phyloP scores from a whole-genome alignment of 2,888 invertebrate genomes.

The Sesia apiformis region DNA sequence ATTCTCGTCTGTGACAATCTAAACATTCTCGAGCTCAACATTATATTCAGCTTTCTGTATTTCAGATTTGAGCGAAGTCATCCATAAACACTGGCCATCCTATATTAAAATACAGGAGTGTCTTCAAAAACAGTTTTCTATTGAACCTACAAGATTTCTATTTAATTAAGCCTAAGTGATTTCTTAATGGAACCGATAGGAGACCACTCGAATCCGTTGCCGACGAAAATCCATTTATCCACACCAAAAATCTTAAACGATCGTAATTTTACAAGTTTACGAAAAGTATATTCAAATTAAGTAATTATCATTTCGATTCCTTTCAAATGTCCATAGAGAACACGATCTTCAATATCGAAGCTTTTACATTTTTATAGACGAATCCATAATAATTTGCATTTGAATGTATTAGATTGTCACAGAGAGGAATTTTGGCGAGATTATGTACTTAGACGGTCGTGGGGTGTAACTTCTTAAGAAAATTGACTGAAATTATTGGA shows the following conservation, averaged over 20 bases:
- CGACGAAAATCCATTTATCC: conserved; percentile 26
- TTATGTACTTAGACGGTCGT: conserved; percentile 61
- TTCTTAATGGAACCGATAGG: conserved; percentile 36
- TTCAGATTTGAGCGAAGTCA: too few species aligned
- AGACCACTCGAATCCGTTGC: conserved; percentile 25
- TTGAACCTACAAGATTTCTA: conserved; percentile 26
- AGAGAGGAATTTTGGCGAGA: conserved; percentile 38
- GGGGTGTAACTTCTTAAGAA: conserved; percentile 67
- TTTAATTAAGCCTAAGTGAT: conserved; percentile 42
- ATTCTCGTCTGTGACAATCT: not conserved
- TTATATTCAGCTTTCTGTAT: too few species aligned
- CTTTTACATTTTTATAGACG: conserved; percentile 7
- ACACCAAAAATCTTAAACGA: conserved; percentile 28
- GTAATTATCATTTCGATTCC: too few species aligned
- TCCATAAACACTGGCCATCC: too few species aligned
- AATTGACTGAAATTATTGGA: conserved; percentile 70
- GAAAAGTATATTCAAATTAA: conserved; percentile 9
- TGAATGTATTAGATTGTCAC: conserved; percentile 20
- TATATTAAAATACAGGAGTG: conserved; percentile 4
- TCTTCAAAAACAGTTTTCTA: conserved; percentile 23
- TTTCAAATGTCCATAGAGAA: too few species aligned
- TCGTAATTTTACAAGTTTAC: conserved; percentile 32
- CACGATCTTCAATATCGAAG: too few species aligned
- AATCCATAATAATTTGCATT: conserved; percentile 3
- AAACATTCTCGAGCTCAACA: not conserved